These are phyloP conservation scores for Hippopotamus amphibius DNA, from an alignment of 2,113 vertebrate genomes.

Conservation along the genomic window DNA sequence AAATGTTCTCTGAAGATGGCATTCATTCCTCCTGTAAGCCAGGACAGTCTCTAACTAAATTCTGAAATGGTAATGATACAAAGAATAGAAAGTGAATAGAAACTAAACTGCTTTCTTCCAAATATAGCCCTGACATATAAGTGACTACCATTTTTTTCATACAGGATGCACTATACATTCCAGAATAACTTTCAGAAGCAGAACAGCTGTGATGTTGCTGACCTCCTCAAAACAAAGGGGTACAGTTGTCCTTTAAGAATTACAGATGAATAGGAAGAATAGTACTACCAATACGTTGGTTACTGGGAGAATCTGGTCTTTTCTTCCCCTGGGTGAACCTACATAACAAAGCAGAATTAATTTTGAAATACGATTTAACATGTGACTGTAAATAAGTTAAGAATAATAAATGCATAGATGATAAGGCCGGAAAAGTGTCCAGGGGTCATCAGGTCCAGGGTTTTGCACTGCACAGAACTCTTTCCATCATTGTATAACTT, in stretches of 20 bases:
- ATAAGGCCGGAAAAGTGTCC: slow-evolving; percentile 81
- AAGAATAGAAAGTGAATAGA: background rate
- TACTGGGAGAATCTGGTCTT: slow-evolving; percentile 42
- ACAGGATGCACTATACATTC: background rate
- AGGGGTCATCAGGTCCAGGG: slow-evolving; percentile 79
- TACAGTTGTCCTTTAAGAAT: slow-evolving; percentile 34
- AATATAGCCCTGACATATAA: slow-evolving; percentile 12
- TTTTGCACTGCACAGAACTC: slow-evolving; percentile 80
- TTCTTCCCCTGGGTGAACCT: background rate
- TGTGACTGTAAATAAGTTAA: slow-evolving; percentile 60
- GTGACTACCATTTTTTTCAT: slow-evolving; percentile 47
- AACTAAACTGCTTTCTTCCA: slow-evolving; percentile 33
- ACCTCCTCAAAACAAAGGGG: slow-evolving; percentile 26
- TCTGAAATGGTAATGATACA: slow-evolving; percentile 2
- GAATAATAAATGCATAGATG: slow-evolving; percentile 57
- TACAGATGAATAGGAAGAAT: slow-evolving; percentile 24
- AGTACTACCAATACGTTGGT: background rate
- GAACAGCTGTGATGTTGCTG: slow-evolving; percentile 61
- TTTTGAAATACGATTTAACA: slow-evolving; percentile 51
- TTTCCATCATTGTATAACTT: slow-evolving; percentile 80
- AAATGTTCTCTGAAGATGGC: background rate
- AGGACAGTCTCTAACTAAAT: background rate
- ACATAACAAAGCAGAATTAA: slow-evolving; percentile 63
- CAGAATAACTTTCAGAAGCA: slow-evolving; percentile 50
- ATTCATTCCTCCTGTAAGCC: background rate